Percentiles rank a stretch among this genome's conserved stretches.
These are phyloP conservation scores for Choloepus hoffmanni DNA, from an alignment of 2,113 vertebrate genomes.

Conservation along the genomic window DNA sequence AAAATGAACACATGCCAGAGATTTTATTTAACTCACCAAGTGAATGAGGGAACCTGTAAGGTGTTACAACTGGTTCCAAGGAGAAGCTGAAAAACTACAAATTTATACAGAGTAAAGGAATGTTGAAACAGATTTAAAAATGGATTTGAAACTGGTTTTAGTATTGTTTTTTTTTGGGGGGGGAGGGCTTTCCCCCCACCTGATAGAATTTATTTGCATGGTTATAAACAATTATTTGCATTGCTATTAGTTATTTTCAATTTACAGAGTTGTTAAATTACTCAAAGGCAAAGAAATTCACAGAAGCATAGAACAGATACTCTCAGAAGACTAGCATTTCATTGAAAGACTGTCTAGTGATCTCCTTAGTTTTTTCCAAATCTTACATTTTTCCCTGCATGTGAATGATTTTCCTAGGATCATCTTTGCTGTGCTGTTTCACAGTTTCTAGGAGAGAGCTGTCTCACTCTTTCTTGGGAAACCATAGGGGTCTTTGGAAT, in stretches of 20 bases:
- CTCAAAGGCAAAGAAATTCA: background rate
- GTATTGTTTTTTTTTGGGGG: background rate
- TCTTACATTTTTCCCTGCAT: background rate
- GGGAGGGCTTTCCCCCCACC: background rate
- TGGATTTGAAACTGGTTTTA: conserved; percentile 10
- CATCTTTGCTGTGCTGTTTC: background rate
- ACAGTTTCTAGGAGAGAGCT: background rate
- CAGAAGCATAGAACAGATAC: background rate
- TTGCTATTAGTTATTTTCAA: background rate
- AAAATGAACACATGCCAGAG: background rate
- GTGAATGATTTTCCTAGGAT: background rate
- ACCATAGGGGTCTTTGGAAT: background rate
- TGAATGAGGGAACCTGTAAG: background rate
- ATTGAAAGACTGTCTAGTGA: background rate
- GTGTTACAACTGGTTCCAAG: background rate
- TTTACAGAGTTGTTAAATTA: background rate
- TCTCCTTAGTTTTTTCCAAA: background rate
- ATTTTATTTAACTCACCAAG: conserved; percentile 8
- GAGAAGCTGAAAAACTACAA: background rate
- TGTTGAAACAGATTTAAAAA: conserved; percentile 1
- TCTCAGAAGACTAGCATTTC: background rate
- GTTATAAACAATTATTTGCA: background rate
- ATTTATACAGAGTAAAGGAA: background rate
- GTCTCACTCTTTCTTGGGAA: background rate
- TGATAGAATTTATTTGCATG: background rate